Conservation (phyloP, 2,113 vertebrate species). For the Setophaga petechia region DNA sequence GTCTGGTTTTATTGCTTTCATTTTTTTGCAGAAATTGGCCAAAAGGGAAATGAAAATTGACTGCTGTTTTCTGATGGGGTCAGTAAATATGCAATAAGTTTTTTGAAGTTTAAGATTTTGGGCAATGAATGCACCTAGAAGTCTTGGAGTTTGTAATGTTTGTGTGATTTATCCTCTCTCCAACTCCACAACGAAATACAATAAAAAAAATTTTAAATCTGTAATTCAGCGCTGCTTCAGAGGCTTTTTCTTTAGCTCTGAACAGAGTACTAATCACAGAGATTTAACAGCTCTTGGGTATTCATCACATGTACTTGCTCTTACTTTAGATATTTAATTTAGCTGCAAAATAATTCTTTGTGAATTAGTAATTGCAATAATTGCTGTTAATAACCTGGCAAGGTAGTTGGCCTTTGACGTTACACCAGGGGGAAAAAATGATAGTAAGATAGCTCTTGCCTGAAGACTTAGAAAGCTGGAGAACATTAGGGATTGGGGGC, state of each 20-base stretch:
- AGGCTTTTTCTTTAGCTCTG: constrained; percentile 20
- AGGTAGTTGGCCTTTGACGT: constrained; percentile 5
- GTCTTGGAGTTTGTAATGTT: background rate
- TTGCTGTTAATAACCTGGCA: background rate
- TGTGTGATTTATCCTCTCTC: background rate
- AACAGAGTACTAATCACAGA: constrained; percentile 8
- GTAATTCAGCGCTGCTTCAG: background rate
- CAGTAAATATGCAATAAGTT: background rate
- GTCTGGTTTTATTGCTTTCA: background rate
- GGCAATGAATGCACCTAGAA: background rate
- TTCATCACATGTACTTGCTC: background rate
- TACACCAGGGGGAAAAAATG: background rate
- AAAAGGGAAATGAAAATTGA: background rate
- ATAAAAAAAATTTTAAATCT: background rate
- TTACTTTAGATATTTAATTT: constrained; percentile 27
- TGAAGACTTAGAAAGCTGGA: background rate
- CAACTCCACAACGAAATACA: background rate
- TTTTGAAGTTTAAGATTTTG: background rate
- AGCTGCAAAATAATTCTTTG: background rate
- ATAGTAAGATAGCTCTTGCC: background rate
- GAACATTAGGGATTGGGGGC: background rate
- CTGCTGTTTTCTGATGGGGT: background rate
- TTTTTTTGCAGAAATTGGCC: background rate
- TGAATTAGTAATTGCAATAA: constrained; percentile 7
- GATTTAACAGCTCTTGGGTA: constrained; percentile 22